Evolutionary conservation across 2,888 invertebrate species (phyloP).

Genomic region (Alitta virens): DNA sequence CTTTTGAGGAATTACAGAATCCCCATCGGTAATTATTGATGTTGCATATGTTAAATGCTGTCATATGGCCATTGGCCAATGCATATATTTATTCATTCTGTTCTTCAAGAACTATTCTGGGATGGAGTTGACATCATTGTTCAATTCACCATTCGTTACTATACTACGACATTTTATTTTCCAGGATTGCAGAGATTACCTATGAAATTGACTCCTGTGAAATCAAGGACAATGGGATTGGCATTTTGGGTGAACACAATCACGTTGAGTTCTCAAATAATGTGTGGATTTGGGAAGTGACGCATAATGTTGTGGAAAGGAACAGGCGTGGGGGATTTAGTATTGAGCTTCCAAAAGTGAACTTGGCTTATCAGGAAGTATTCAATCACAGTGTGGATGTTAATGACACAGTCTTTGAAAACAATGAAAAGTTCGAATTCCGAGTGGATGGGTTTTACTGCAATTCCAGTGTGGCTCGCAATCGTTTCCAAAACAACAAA

Average conservation of each 20-base stretch:
- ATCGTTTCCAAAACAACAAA: slow-evolving; percentile 78
- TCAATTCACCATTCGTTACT: no score
- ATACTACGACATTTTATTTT: no score
- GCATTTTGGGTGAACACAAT: slow-evolving; percentile 83
- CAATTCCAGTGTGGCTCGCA: slow-evolving; percentile 80
- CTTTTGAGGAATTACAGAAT: slow-evolving; percentile 46
- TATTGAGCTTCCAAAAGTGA: slow-evolving; percentile 83
- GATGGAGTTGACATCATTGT: no score
- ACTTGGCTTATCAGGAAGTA: slow-evolving; percentile 27
- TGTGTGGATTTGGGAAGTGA: slow-evolving; percentile 89
- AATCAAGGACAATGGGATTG: slow-evolving; percentile 80
- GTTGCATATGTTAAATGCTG: no score
- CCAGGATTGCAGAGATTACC: slow-evolving; percentile 82
- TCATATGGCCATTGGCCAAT: no score
- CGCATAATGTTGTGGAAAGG: slow-evolving; percentile 80
- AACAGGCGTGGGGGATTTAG: slow-evolving; percentile 85
- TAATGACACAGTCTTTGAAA: slow-evolving; percentile 81
- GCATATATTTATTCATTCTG: no score
- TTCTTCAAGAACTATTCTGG: no score
- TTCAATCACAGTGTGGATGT: slow-evolving; percentile 76
- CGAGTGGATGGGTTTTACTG: slow-evolving; percentile 92
- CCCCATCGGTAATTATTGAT: slow-evolving; percentile 1
- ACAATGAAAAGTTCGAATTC: slow-evolving; percentile 81
- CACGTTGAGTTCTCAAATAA: slow-evolving; percentile 93
- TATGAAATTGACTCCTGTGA: slow-evolving; percentile 83